These are phyloP conservation scores for Pygocentrus nattereri DNA, from an alignment of 2,797 vertebrate species.

Conservation along the genomic window DNA sequence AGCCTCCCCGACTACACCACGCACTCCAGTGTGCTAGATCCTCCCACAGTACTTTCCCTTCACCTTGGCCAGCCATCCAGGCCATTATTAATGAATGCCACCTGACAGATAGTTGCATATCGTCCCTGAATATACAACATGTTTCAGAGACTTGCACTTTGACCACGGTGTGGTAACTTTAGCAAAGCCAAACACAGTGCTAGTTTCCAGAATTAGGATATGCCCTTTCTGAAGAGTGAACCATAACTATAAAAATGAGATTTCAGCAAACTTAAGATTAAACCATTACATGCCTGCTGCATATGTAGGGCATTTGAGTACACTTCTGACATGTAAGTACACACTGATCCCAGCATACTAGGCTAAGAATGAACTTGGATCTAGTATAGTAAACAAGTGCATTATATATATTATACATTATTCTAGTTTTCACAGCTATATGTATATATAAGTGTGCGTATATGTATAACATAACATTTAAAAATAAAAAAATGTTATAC, in stretches of 20 bases:
- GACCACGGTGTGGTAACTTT: constrained; percentile 72
- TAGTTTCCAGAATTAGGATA: constrained; percentile 42
- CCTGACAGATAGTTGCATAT: constrained; percentile 89
- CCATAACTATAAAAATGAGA: background rate
- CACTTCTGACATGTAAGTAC: background rate
- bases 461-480: background rate
- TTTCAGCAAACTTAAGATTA: background rate
- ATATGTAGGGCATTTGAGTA: background rate
- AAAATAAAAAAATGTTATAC: no score
- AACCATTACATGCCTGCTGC: background rate
- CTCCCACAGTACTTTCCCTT: constrained; percentile 89
- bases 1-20: constrained; percentile 51
- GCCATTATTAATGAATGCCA: constrained; percentile 74
- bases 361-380: no score
- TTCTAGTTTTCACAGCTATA: no score
- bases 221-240: background rate
- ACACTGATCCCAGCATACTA: background rate
- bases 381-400: no score
- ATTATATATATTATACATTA: no score
- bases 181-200: constrained; percentile 65
- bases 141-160: constrained; percentile 77
- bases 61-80: constrained; percentile 87
- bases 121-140: constrained; percentile 79
- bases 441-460: no score
- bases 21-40: constrained; percentile 77